Evolutionary conservation across 2,888 invertebrate genomes (phyloP), one percentile per base, ranked within the genome.

Genomic region (Parnassius orleans): DNA sequence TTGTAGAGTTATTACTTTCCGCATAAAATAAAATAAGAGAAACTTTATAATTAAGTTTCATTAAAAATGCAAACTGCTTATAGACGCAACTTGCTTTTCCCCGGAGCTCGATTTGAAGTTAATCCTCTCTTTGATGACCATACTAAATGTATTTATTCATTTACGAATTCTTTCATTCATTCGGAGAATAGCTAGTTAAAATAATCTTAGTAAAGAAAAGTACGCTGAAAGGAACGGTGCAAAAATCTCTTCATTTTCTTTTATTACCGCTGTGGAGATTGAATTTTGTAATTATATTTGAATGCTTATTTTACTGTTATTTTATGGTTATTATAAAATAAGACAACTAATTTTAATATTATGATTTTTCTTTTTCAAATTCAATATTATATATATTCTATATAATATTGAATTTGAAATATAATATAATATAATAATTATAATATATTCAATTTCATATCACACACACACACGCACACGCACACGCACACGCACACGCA

Each of bases 141-240:
- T 80, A 75, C 81, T 81, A 79, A 80, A 59, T 78, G 76, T 75
- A 79, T 81, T 83, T 83, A 81, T 81, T 81, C 81, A 84, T 83
- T 81, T 66, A 65, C 72, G 79, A 79, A 79, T 60, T 63, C 56
- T 60, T 56, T 60, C 48, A 57, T 57, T 48, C 53, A 53, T 53
- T 60, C 55, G 14, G 43, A 46, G 48, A 63, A 56, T 47, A 24
- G 63, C 59, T 59, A 51, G 51, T 63, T 59, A 58, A 54, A 53
- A 63, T 59, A 63, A 41, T 44, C 51, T 59, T 47, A 19, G 53
- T 15, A 57, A 58, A 55, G 53, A 54, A 43, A 46, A 59, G 48
- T 50, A 57, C 44, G 33, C 19, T 48, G 54, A 59, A 47, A 47
- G 15, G 46, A 24, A 50, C 24, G 48, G 42, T 55, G 46, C 24